Percentiles rank a stretch among this genome's conserved stretches.
These are phyloP conservation scores for Galaxias olidus DNA, from an alignment of 2,797 vertebrate species.

Conservation along the genomic window DNA sequence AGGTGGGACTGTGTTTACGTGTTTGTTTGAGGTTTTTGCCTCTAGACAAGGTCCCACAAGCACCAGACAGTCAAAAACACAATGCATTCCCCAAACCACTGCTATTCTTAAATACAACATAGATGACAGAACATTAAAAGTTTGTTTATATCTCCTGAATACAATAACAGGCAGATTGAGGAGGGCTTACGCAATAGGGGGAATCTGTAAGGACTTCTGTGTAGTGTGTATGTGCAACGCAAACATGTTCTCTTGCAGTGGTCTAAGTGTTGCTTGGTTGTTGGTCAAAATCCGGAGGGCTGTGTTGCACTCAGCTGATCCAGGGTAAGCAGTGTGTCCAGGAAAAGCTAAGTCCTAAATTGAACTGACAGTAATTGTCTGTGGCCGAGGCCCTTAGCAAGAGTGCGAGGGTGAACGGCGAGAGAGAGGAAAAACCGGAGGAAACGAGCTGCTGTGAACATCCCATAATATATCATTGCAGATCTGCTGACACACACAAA, in stretches of 20 bases:
- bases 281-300: conserved; percentile 54
- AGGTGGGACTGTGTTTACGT: conserved; percentile 31
- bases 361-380: conserved; percentile 56
- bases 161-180: conserved; percentile 56
- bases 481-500: conserved; percentile 66
- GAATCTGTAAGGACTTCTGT: conserved; percentile 41
- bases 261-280: conserved; percentile 52
- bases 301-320: conserved; percentile 52
- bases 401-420: background rate
- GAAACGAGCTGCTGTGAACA: conserved; percentile 51
- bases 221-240: conserved; percentile 37
- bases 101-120: conserved; percentile 42
- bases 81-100: too few species aligned
- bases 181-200: conserved; percentile 26
- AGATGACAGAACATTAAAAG: conserved; percentile 49
- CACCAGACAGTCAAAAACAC: too few species aligned
- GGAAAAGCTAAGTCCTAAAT: conserved; percentile 39
- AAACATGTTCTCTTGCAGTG: conserved; percentile 28
- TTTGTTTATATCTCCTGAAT: conserved; percentile 54
- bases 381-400: conserved; percentile 30
- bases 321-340: conserved; percentile 35
- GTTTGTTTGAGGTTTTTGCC: too few species aligned
- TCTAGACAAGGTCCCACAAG: too few species aligned
- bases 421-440: conserved; percentile 9
- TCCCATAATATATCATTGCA: conserved; percentile 58